Evolutionary conservation across 1,140 invertebrate genomes (phyloP).

Genomic region (Hydropsyche tenuis): DNA sequence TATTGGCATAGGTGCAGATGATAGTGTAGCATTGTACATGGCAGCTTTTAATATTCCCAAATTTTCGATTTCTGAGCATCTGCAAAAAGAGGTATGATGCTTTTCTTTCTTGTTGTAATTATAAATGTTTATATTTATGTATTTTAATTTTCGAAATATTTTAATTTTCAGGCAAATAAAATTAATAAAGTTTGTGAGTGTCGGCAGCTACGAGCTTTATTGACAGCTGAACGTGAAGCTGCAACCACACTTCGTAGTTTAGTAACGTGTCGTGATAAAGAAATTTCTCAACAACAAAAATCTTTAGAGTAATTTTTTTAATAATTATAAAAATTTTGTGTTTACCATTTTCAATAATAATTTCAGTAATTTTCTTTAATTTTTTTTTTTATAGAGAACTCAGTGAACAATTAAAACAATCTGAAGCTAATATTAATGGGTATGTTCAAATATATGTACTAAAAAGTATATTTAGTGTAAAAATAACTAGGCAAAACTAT

Average conservation of each 20-base stretch:
- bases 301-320: constrained; percentile 31
- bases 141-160: no score
- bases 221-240: constrained; percentile 34
- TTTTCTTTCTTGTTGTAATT: no score
- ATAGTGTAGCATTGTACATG: constrained; percentile 44
- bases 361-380: neutral
- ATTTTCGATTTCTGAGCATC: constrained; percentile 2
- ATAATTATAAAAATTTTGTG: neutral
- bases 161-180: constrained; percentile 3
- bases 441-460: no score
- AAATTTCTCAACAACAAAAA: constrained; percentile 25
- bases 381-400: constrained; percentile 2
- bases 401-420: neutral
- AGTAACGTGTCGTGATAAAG: constrained; percentile 22
- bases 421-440: neutral
- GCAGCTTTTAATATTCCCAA: constrained; percentile 45
- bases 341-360: neutral
- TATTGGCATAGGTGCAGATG: constrained; percentile 31
- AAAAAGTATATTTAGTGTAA: no score
- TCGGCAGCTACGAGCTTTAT: constrained; percentile 31
- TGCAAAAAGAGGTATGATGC: constrained; percentile 25
- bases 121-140: neutral
- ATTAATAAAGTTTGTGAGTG: constrained; percentile 31
- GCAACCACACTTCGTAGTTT: neutral
- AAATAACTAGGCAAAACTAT: no score